These are phyloP conservation scores for Glaucopsyche alexis DNA, from an alignment of 2,888 invertebrate species.

Conservation along the genomic window DNA sequence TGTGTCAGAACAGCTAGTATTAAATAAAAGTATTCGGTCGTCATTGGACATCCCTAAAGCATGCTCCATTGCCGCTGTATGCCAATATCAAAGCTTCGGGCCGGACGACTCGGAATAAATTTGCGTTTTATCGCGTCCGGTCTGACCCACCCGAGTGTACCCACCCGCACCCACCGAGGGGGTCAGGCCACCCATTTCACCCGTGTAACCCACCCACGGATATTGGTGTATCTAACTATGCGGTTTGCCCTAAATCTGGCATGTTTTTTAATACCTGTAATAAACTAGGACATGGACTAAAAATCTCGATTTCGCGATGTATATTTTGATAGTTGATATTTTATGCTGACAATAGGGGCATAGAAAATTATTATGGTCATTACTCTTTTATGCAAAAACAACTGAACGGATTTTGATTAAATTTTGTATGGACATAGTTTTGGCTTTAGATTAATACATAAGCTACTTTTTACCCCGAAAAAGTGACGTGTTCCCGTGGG, in stretches of 20 bases:
- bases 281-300: background rate
- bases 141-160: conserved; percentile 27
- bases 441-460: too few relatives aligned
- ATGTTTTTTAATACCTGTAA: conserved; percentile 12
- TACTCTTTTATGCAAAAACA: too few relatives aligned
- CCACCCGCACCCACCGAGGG: background rate
- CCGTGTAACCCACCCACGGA: conserved; percentile 33
- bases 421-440: too few relatives aligned
- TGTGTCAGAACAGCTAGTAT: too few relatives aligned
- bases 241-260: conserved; percentile 18
- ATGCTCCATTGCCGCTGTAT: conserved; percentile 20
- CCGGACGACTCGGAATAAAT: conserved; percentile 38
- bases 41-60: background rate
- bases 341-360: background rate
- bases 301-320: background rate
- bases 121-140: conserved; percentile 41
- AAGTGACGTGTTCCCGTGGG: too few relatives aligned
- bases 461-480: too few relatives aligned
- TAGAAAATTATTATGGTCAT: background rate
- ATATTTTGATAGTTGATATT: background rate
- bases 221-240: conserved; percentile 28
- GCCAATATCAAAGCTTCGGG: conserved; percentile 33
- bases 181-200: background rate
- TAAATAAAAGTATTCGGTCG: background rate
- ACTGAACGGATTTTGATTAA: too few relatives aligned